Evolutionary conservation across 2,888 invertebrate species (phyloP), one percentile per base, ranked within the genome.

Genomic region (Tortrix viridana): DNA sequence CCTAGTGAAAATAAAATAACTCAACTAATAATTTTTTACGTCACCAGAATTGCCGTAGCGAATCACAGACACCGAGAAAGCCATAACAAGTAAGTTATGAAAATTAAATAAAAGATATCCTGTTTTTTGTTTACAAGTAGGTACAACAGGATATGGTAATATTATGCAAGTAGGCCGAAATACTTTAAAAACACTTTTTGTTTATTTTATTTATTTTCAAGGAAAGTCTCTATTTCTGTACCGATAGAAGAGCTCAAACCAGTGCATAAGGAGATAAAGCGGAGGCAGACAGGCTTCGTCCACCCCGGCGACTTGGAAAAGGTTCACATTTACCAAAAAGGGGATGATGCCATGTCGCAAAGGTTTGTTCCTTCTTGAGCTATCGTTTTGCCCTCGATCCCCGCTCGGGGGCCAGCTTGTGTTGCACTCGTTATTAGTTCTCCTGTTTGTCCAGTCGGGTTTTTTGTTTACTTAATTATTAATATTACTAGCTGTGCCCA

Each of bases 281-380:
- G 87, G 60, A 77, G 85, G 5, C 85, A 81, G 65, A 87, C 89
- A 4, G 89, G 87, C 1, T 88, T 82, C 57, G 72, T 80, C 12
- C 71, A 75, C 3, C 70, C 74, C 1, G 81, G 81, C 62, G 71
- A 73, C 19, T 66, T 86, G 55, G 74, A 77, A 64, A 78, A 71
- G 54, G 68, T 80, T 12, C 72, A 67, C 22, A 48, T 67, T 22
- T 56, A 68, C 55, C 60, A 62, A 32, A 50, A 71, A 66, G 63
- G 46, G 1, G 73, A 77, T 5, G 75, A 72, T 22, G 4, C 0
- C 16, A 3, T 41, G n/a, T 14, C 53, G 16, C 7, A 16, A 38
- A 53, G 53, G 53, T 53, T 50, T 32, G 23, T 43, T 23, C 49
- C 4, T 14, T n/a, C 6, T 14, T 41, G 16, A 12, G 32, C 12